Conservation (phyloP, 2,113 vertebrate species). For the Climacteris rufus region DNA sequence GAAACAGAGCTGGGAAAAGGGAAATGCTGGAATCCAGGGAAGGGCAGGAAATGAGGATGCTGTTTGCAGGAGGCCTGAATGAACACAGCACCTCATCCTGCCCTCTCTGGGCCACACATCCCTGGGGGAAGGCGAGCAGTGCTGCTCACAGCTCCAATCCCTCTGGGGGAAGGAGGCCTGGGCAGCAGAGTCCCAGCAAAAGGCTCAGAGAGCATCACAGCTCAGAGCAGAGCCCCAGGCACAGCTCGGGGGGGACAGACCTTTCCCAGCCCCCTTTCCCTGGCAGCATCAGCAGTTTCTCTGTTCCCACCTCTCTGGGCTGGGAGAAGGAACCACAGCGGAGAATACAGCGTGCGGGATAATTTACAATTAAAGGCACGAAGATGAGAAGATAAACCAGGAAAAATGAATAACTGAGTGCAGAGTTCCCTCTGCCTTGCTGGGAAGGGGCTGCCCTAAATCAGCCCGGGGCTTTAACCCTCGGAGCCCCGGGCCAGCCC, state of each 20-base stretch:
- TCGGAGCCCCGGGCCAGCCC: neutral
- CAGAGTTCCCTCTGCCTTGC: neutral
- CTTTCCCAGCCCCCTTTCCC: neutral
- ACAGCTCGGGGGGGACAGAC: neutral
- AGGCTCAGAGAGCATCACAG: neutral
- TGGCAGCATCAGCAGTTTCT: neutral
- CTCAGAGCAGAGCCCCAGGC: neutral
- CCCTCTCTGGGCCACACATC: neutral
- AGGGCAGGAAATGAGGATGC: neutral
- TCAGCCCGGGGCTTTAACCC: neutral
- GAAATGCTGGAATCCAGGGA: neutral
- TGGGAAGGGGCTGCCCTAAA: neutral
- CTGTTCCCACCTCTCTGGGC: neutral
- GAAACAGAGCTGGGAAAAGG: neutral
- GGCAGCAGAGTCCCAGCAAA: neutral
- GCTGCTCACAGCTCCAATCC: neutral
- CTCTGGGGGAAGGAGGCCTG: neutral
- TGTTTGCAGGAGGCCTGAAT: neutral
- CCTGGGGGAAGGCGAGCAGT: neutral
- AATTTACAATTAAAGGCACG: constrained; percentile 8
- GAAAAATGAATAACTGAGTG: neutral
- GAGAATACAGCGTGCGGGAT: neutral
- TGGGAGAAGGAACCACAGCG: neutral
- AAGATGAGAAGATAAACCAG: neutral
- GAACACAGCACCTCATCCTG: neutral